Percentiles rank a stretch among this genome's conserved stretches.
These are phyloP conservation scores for Hiodon alosoides DNA, from an alignment of 2,113 vertebrate species.

Conservation along the genomic window DNA sequence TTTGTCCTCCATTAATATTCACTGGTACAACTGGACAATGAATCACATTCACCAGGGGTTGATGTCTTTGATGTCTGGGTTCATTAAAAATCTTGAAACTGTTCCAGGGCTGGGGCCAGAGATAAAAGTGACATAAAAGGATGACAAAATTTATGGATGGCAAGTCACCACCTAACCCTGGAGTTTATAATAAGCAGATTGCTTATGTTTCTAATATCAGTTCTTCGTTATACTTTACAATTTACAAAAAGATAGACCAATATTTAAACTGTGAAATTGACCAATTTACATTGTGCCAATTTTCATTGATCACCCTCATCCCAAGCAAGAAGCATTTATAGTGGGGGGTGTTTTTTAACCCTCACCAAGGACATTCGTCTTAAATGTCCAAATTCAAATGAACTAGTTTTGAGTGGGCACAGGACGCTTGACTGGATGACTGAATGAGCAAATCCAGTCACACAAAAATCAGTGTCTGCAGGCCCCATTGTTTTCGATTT, in stretches of 20 bases:
- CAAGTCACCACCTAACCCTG: constrained; percentile 63
- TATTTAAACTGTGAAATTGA: constrained; percentile 63
- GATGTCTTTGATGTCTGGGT: constrained; percentile 68
- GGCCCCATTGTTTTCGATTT: too few species aligned
- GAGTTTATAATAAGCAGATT: constrained; percentile 71
- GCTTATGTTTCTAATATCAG: constrained; percentile 66
- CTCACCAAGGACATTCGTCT: not conserved
- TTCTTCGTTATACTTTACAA: constrained; percentile 73
- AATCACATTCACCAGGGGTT: constrained; percentile 61
- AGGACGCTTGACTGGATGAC: constrained; percentile 48
- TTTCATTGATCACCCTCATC: constrained; percentile 53
- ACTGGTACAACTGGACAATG: constrained; percentile 65
- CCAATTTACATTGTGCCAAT: constrained; percentile 68
- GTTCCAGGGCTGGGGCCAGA: constrained; percentile 64
- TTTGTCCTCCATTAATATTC: constrained; percentile 50
- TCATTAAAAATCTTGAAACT: constrained; percentile 72
- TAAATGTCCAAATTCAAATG: not conserved
- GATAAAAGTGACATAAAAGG: constrained; percentile 67
- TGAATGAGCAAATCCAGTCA: constrained; percentile 69
- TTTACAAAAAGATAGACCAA: constrained; percentile 30
- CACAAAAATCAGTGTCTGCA: constrained; percentile 65
- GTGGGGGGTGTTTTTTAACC: not conserved
- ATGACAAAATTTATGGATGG: constrained; percentile 71
- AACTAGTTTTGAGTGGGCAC: constrained; percentile 10
- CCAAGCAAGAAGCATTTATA: not conserved